Percentiles rank a stretch among this genome's conserved stretches.
phyloP scores from a whole-genome alignment of 2,113 vertebrate species.

The Garra rufa region DNA sequence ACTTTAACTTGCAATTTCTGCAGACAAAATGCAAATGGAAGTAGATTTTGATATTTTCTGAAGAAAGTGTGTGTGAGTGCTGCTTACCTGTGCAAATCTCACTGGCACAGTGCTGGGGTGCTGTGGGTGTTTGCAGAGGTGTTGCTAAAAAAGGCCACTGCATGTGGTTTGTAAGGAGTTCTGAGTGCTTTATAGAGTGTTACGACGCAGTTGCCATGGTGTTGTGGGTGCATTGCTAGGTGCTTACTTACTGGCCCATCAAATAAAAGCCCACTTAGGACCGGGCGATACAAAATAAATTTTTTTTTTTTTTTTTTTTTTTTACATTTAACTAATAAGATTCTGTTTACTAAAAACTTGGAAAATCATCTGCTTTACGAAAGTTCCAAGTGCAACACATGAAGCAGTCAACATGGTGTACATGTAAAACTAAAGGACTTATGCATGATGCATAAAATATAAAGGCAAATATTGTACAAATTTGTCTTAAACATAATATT shows the following conservation, averaged over 20 bases:
- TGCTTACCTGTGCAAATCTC: neutral
- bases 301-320: neutral
- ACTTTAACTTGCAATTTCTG: neutral
- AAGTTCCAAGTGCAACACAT: too few species aligned
- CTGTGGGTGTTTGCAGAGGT: constrained; percentile 15
- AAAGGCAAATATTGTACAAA: too few species aligned
- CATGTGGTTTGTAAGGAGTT: neutral
- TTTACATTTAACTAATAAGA: neutral
- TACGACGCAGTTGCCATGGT: neutral
- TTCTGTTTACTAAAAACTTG: too few species aligned
- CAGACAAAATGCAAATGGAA: neutral
- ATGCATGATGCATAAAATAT: too few species aligned
- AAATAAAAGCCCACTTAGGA: neutral
- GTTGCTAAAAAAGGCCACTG: neutral
- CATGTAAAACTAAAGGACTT: too few species aligned
- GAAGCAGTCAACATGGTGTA: too few species aligned
- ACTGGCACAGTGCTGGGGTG: neutral
- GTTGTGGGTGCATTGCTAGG: neutral
- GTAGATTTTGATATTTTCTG: neutral
- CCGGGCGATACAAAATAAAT: neutral
- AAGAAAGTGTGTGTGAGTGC: neutral
- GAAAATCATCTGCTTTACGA: too few species aligned
- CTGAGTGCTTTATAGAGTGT: neutral
- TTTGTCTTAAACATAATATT: too few species aligned
- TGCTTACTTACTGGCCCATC: neutral